Evolutionary conservation across 2,113 vertebrate species (phyloP).

Genomic region (Lipotes vexillifer): DNA sequence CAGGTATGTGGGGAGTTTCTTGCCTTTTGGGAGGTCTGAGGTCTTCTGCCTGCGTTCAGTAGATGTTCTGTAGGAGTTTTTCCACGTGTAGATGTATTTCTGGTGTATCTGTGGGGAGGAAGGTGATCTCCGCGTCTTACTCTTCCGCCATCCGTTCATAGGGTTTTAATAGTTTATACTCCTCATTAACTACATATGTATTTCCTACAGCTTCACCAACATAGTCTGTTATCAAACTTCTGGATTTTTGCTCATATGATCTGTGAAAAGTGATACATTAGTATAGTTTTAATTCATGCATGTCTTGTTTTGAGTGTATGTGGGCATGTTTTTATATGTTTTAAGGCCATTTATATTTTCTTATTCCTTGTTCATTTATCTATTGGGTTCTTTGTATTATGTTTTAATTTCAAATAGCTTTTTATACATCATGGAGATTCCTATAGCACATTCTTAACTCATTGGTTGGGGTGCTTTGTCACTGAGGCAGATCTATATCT

Average conservation of each 20-base stretch:
- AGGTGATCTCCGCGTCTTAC: no score
- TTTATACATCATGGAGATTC: neutral
- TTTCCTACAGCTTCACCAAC: neutral
- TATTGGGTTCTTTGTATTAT: neutral
- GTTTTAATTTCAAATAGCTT: neutral
- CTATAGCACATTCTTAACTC: neutral
- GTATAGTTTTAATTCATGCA: neutral
- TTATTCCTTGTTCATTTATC: neutral
- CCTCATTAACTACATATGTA: neutral
- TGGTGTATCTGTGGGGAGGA: no score
- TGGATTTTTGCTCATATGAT: neutral
- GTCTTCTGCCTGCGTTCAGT: no score
- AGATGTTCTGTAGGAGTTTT: no score
- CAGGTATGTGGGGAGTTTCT: no score
- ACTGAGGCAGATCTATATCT: neutral
- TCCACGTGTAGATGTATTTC: no score
- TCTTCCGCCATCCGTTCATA: neutral
- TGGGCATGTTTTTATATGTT: neutral
- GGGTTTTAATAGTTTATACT: neutral
- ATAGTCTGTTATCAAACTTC: neutral
- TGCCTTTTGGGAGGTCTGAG: no score
- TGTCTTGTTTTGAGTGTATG: neutral
- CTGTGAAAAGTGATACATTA: neutral
- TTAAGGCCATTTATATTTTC: neutral
- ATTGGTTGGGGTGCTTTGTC: neutral